Base-by-base conservation (phyloP, 2,888 invertebrate genomes). In the Sphaeridia pumilis region DNA sequence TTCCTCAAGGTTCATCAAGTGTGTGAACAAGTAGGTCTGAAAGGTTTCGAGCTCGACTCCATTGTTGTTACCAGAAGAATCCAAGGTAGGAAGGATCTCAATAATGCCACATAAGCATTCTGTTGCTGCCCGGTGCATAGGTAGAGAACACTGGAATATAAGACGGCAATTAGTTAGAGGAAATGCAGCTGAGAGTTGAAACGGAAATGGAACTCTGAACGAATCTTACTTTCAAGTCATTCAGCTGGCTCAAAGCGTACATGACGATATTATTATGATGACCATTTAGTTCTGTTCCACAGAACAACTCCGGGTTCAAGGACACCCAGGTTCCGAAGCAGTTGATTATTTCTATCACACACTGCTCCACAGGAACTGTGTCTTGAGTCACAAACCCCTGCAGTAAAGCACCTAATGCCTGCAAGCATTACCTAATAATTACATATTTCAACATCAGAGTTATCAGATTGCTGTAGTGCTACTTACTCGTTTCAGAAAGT, bases 51-150 rank as follows among this genome's bases (percentile, higher is more conserved):
- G 71, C 65, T 82, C 77, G 65, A 81, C 64, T 48, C 67, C 81
- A 65, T 81, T 81, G 67, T 79, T 82, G 48, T 64, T 61, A 42
- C 63, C 62, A n/a, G 58, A 56, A 24, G 58, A 60, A 46, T 65
- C 66, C 59, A 67, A 58, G 56, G 82, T 80, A 71, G 88, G 86
- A 69, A 94, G 72, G 67, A 83, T 82, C 68, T 87, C 84, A 31
- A 94, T 73, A 55, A 93, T 77, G 0, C 85, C 79, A 72, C 90
- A 93, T 27, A 94, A 75, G 68, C 89, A 89, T 68, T 94, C 93
- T 0, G 90, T 82, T 1, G 93, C 89, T 4, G 87, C 84, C 68
- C 90, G 88, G 68, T 95, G 94, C 44, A 94, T 71, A 51, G 66
- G 65, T 28, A 58, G 56, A 59, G 59, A 28, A 64, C 66, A 71